These are phyloP conservation scores for Phoenicopterus ruber DNA, from an alignment of 2,113 vertebrate species.

Conservation along the genomic window DNA sequence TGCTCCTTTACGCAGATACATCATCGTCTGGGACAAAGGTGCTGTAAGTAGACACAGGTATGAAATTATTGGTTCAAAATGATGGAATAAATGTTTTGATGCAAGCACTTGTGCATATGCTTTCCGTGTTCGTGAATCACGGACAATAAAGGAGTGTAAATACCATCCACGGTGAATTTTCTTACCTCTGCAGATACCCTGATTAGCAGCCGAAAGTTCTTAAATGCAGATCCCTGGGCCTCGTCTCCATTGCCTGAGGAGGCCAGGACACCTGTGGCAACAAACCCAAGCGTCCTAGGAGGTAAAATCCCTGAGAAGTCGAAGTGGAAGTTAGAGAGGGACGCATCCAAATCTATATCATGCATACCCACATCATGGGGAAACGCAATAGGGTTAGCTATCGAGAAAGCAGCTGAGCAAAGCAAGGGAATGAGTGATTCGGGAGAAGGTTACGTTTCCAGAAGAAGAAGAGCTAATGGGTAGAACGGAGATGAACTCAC, in stretches of 20 bases:
- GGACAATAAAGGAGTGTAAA: not conserved
- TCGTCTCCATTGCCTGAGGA: not conserved
- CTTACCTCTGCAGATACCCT: not conserved
- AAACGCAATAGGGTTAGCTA: not conserved
- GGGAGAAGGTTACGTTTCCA: not conserved
- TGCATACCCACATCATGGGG: too few relatives aligned
- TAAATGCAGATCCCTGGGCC: not conserved
- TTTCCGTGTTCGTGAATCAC: not conserved
- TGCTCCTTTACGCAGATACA: not conserved
- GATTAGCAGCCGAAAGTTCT: not conserved
- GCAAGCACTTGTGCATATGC: too few relatives aligned
- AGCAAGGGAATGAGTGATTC: not conserved
- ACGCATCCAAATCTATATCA: not conserved
- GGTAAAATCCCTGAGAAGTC: not conserved
- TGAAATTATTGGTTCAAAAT: not conserved
- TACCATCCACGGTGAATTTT: not conserved
- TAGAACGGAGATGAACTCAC: not conserved
- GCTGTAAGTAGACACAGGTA: rapidly evolving
- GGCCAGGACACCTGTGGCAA: not conserved
- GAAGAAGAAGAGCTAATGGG: not conserved
- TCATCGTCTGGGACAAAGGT: not conserved
- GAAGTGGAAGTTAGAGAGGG: not conserved
- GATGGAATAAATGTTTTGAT: not conserved
- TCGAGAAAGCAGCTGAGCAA: not conserved
- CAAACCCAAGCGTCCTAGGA: not conserved